These are phyloP conservation scores for Neotoxoptera formosana DNA, from an alignment of 1,140 invertebrate species.

Conservation along the genomic window DNA sequence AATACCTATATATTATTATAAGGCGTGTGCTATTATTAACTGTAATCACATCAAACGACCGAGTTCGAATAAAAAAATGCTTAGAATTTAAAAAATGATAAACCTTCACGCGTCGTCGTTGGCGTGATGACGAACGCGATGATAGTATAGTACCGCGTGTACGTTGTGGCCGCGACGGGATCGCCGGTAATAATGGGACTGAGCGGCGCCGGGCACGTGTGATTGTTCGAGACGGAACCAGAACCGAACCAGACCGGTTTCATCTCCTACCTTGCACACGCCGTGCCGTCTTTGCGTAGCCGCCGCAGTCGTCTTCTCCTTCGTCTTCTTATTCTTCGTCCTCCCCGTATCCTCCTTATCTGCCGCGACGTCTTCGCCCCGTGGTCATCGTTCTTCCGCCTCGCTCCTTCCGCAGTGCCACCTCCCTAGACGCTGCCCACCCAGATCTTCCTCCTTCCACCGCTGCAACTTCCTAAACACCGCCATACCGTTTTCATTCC, in stretches of 20 bases:
- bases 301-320: not conserved
- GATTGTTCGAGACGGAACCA: slow-evolving; percentile 36
- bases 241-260: slow-evolving; percentile 55
- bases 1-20: not conserved
- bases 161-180: slow-evolving; percentile 41
- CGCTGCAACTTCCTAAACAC: not conserved
- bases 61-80: not conserved
- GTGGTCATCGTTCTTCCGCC: slow-evolving; percentile 11
- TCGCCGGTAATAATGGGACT: slow-evolving; percentile 45
- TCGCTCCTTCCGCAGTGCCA: slow-evolving; percentile 16
- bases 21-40: not conserved
- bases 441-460: not conserved
- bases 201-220: slow-evolving; percentile 47
- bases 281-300: not conserved
- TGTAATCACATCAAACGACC: not conserved
- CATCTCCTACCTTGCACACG: slow-evolving; percentile 35
- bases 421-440: not conserved
- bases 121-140: too few relatives aligned
- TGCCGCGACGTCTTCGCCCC: not conserved
- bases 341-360: not conserved
- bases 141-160: not conserved
- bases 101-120: not conserved
- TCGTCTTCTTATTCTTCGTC: not conserved
- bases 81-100: not conserved
- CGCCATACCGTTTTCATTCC: not conserved